A percentile compares a stretch with the other conserved stretches of the same genome.
Conservation (phyloP, 2,797 vertebrate species). For the Hippopotamyrus pictus region DNA sequence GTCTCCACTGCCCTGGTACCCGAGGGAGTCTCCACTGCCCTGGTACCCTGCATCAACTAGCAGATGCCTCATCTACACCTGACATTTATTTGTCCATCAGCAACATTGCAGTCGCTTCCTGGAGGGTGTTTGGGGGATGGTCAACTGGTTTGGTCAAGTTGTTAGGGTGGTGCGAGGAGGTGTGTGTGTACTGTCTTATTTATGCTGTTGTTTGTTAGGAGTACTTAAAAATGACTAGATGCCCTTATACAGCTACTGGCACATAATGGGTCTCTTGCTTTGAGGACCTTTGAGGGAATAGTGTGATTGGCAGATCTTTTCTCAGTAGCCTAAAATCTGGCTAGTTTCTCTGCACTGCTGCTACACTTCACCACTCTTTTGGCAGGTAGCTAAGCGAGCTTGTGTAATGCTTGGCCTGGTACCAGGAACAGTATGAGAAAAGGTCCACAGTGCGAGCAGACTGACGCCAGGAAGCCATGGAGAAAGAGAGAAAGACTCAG, state of each 20-base stretch:
- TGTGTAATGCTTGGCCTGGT: constrained; percentile 4
- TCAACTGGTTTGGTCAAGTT: not conserved
- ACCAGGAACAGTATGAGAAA: not conserved
- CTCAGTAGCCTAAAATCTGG: not conserved
- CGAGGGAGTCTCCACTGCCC: not conserved
- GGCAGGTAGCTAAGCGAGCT: not conserved
- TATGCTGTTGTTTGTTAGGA: not conserved
- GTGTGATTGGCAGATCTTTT: not conserved
- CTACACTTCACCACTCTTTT: not conserved
- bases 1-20: not conserved
- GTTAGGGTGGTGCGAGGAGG: not conserved
- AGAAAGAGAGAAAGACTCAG: not conserved
- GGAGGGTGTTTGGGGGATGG: not conserved
- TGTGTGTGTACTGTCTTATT: not conserved
- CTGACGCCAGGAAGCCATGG: not conserved
- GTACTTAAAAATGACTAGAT: not conserved
- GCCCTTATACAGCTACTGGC: not conserved
- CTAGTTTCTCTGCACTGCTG: not conserved
- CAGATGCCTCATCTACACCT: not conserved
- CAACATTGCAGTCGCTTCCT: not conserved
- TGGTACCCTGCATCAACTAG: not conserved
- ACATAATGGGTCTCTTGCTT: not conserved
- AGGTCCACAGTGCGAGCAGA: not conserved
- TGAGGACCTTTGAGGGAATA: not conserved
- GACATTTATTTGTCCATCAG: not conserved